Conservation (phyloP, 1,140 invertebrate genomes). For the Caenorhabditis briggsae region DNA sequence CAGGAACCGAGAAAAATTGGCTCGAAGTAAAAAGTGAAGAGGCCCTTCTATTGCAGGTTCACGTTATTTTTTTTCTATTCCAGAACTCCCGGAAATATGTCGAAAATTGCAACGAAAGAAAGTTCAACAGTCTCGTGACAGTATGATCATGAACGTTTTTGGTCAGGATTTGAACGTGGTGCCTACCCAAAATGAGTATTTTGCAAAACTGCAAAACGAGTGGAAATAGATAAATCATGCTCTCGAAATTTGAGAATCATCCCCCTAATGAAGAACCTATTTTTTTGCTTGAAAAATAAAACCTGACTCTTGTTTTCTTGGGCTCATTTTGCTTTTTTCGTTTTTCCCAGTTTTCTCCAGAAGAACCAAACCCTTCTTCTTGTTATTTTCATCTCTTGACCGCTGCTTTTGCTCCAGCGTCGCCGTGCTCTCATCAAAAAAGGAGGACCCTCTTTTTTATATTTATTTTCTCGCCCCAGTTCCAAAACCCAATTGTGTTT, state of each 20-base stretch:
- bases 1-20: too few relatives aligned
- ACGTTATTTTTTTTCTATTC: not conserved
- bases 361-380: not conserved
- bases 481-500: constrained; percentile 8
- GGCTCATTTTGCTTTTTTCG: not conserved
- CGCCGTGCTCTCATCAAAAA: constrained; percentile 13
- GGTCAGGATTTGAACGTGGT: constrained; percentile 4
- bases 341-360: constrained; percentile 1
- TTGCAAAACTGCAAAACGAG: constrained; percentile 30
- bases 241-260: not conserved
- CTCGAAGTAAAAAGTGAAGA: too few relatives aligned
- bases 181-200: constrained; percentile 21
- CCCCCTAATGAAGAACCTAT: constrained; percentile 32
- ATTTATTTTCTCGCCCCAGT: constrained; percentile 36
- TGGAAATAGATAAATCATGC: constrained; percentile 17
- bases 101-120: not conserved
- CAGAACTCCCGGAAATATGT: constrained; percentile 6
- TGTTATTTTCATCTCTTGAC: constrained; percentile 19
- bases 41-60: too few relatives aligned
- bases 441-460: constrained; percentile 10
- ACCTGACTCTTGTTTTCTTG: not conserved
- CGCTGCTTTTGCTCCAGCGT: not conserved
- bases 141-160: constrained; percentile 50
- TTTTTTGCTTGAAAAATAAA: not conserved
- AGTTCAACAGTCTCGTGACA: constrained; percentile 10